phyloP scores from a whole-genome alignment of 2,113 vertebrate species.

The Pterocles gutturalis region DNA sequence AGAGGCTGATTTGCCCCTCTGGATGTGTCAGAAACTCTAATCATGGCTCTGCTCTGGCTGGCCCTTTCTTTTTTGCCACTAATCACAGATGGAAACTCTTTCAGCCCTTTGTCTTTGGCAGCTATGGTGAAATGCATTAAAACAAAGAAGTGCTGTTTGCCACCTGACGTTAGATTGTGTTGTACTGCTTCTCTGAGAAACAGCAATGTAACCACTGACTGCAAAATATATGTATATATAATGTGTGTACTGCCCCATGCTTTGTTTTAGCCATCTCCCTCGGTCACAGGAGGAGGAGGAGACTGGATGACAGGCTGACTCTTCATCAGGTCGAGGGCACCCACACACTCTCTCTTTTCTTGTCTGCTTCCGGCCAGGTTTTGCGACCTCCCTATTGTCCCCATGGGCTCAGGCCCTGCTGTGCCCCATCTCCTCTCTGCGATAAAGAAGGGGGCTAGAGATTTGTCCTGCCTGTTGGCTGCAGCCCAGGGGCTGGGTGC shows the following conservation, averaged over 20 bases:
- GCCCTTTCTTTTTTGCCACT: background rate
- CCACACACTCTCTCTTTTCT: background rate
- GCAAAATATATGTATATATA: background rate
- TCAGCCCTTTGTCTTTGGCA: background rate
- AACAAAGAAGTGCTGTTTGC: background rate
- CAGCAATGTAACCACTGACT: background rate
- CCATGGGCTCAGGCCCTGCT: background rate
- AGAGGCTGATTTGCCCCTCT: accelerated
- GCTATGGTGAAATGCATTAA: background rate
- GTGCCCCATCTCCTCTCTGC: background rate
- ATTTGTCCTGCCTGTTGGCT: background rate
- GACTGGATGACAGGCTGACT: background rate
- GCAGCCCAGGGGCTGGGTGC: background rate
- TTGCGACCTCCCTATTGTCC: accelerated
- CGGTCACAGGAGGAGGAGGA: background rate
- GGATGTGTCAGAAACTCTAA: background rate
- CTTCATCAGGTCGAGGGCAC: background rate
- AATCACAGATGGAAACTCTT: background rate
- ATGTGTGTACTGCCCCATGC: background rate
- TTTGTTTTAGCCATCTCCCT: background rate
- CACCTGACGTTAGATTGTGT: background rate
- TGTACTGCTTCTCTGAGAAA: background rate
- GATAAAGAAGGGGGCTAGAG: background rate
- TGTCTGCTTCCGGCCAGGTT: background rate
- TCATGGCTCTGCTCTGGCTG: background rate